Conservation (phyloP, 2,113 vertebrate genomes). For the Tor tambroides region DNA sequence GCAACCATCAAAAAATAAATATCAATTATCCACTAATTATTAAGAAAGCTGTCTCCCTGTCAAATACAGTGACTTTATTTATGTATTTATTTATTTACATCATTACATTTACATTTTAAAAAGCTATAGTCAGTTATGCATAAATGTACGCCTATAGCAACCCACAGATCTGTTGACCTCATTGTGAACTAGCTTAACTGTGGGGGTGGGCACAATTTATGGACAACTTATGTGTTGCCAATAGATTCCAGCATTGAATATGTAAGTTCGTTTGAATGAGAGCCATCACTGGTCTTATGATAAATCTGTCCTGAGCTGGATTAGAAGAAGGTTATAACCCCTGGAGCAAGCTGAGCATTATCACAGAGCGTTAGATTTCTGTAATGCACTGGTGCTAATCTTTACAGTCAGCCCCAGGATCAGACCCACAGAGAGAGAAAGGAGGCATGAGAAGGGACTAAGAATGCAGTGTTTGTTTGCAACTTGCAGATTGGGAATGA, state of each 20-base stretch:
- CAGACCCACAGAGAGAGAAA: conserved; percentile 50
- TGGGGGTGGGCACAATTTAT: not conserved
- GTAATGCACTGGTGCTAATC: conserved; percentile 49
- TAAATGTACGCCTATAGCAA: not conserved
- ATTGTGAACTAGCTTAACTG: not conserved
- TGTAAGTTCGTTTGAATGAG: conserved; percentile 36
- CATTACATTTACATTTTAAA: not conserved
- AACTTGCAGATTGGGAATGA: not conserved
- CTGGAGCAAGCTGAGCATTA: conserved; percentile 24
- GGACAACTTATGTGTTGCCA: not conserved
- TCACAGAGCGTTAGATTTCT: not conserved
- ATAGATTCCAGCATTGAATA: conserved; percentile 34
- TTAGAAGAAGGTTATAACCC: conserved; percentile 49
- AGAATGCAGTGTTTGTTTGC: conserved; percentile 63
- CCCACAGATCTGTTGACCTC: not conserved
- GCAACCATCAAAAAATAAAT: no score
- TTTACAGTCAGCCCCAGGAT: conserved; percentile 18
- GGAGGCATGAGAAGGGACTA: conserved; percentile 57
- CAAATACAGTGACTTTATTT: not conserved
- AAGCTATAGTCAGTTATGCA: not conserved
- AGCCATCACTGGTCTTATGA: conserved; percentile 25
- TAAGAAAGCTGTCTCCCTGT: not conserved
- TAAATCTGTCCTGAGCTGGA: conserved; percentile 35
- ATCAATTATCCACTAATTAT: no score
- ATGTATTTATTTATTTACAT: not conserved